A percentile compares a stretch with the other conserved stretches of the same genome.
Evolutionary conservation across 1,140 invertebrate species (phyloP).

Genomic region (Ceratina japonica): DNA sequence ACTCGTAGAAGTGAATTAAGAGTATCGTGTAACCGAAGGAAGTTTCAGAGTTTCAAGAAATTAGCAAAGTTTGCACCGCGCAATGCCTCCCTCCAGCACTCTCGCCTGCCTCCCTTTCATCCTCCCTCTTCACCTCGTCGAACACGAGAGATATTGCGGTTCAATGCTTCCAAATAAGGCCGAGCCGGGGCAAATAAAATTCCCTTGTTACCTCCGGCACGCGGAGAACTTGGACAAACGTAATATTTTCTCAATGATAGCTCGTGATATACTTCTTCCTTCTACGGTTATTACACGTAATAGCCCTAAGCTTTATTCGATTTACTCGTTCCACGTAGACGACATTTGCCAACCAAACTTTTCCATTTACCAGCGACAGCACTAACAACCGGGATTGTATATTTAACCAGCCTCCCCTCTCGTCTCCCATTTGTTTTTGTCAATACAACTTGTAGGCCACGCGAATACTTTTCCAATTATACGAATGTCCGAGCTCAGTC

Average conservation of each 20-base stretch:
- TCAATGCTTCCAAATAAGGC: constrained; percentile 54
- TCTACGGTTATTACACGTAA: constrained; percentile 1
- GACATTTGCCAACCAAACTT: neutral
- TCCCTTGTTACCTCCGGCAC: constrained; percentile 27
- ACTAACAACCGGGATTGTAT: too few relatives aligned
- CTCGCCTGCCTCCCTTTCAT: too few relatives aligned
- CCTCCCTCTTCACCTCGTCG: constrained; percentile 15
- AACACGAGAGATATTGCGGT: constrained; percentile 27
- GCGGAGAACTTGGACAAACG: constrained; percentile 6
- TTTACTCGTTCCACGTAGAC: neutral
- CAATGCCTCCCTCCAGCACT: constrained; percentile 1
- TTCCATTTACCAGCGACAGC: neutral
- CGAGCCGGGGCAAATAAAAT: constrained; percentile 52
- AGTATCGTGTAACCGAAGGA: constrained; percentile 64
- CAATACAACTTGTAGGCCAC: too few relatives aligned
- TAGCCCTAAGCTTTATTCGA: neutral
- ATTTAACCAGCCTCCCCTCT: too few relatives aligned
- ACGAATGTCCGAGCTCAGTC: too few relatives aligned
- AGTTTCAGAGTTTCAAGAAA: constrained; percentile 65
- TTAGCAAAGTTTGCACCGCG: constrained; percentile 58
- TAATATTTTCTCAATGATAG: constrained; percentile 45
- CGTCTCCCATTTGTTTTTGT: too few relatives aligned
- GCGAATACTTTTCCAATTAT: too few relatives aligned
- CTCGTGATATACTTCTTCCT: neutral
- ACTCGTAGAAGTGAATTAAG: constrained; percentile 65